phyloP scores from a whole-genome alignment of 2,797 vertebrate species.

The Leuciscus waleckii region DNA sequence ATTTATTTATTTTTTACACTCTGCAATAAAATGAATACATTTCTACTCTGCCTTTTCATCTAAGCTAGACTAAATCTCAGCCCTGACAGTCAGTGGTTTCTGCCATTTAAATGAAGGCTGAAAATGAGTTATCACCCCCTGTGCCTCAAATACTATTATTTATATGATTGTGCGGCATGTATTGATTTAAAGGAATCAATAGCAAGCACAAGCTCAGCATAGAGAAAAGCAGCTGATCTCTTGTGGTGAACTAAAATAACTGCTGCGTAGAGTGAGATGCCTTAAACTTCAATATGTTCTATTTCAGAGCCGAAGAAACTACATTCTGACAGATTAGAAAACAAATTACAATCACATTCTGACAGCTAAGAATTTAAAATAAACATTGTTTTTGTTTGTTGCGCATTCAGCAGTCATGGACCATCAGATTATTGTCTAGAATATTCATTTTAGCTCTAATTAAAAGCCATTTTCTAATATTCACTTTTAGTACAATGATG shows the following conservation, averaged over 20 bases:
- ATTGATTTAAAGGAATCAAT: constrained; percentile 56
- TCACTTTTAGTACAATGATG: neutral
- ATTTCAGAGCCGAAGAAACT: constrained; percentile 9
- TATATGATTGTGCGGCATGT: constrained; percentile 40
- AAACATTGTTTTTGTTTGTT: neutral
- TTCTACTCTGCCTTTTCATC: neutral
- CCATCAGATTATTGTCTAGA: neutral
- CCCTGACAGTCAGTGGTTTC: neutral
- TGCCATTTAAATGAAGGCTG: constrained; percentile 30
- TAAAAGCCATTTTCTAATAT: neutral
- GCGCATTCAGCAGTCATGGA: neutral
- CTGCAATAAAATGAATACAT: neutral
- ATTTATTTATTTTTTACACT: too few species aligned
- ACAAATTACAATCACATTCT: neutral
- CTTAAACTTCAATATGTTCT: constrained; percentile 31
- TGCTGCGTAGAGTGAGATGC: constrained; percentile 13
- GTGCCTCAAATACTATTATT: constrained; percentile 28
- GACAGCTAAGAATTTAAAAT: neutral
- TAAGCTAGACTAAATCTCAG: constrained; percentile 1
- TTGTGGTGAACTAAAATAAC: constrained; percentile 47
- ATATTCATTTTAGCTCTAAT: neutral
- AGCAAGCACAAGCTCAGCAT: constrained; percentile 36
- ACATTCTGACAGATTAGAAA: constrained; percentile 30
- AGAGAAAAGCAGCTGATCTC: constrained; percentile 38
- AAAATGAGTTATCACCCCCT: constrained; percentile 11